Conservation (phyloP, 2,797 vertebrate species). For the Falco cherrug region DNA sequence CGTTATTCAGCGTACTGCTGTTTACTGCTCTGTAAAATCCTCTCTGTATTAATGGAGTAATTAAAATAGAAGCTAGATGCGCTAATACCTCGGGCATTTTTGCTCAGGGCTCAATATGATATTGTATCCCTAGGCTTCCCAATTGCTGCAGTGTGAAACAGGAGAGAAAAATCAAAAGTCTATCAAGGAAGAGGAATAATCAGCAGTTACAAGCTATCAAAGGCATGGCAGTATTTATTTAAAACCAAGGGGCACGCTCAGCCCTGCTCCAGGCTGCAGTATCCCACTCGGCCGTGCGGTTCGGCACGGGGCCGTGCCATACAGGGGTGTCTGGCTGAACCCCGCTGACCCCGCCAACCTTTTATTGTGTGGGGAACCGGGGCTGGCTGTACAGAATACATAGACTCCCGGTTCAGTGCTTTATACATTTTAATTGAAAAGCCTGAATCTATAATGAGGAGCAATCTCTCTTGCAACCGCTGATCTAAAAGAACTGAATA, state of each 20-base stretch:
- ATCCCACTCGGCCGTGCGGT: not conserved
- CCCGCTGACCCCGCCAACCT: not conserved
- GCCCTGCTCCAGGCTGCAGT: not conserved
- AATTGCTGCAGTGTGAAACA: not conserved
- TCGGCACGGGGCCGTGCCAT: not conserved
- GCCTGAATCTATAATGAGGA: not conserved
- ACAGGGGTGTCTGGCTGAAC: not conserved
- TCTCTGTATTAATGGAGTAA: not conserved
- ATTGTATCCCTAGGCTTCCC: not conserved
- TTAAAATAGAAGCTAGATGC: not conserved
- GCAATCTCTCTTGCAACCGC: not conserved
- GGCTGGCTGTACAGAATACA: not conserved
- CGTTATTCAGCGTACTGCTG: not conserved
- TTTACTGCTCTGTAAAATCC: slow-evolving; percentile 41
- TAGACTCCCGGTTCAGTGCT: not conserved
- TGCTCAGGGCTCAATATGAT: not conserved
- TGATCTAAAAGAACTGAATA: not conserved
- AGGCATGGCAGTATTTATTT: not conserved
- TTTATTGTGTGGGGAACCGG: not conserved
- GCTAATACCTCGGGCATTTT: not conserved
- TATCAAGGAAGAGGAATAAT: not conserved
- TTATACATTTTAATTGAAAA: not conserved
- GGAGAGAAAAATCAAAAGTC: not conserved
- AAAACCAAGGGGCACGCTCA: not conserved
- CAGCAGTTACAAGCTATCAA: not conserved